These are phyloP conservation scores for Cheilosia vulpina DNA, from an alignment of 2,888 invertebrate genomes.

Conservation along the genomic window DNA sequence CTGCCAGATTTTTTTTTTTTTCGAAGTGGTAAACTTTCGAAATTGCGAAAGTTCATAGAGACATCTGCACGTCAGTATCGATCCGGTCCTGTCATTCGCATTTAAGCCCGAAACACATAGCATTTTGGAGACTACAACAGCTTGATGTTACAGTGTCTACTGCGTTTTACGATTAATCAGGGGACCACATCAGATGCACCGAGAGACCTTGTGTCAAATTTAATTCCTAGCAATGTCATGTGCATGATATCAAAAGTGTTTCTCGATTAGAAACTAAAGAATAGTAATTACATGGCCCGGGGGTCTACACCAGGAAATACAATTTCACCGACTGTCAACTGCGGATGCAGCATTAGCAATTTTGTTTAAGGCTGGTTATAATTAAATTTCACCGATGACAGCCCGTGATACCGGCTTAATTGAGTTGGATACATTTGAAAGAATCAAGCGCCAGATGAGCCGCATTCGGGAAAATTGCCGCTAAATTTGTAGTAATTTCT, in stretches of 20 bases:
- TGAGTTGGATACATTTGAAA: slow-evolving; percentile 50
- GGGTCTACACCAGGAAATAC: slow-evolving; percentile 50
- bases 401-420: slow-evolving; percentile 53
- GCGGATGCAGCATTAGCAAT: slow-evolving; percentile 25
- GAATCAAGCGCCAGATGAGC: background rate
- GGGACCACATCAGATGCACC: background rate
- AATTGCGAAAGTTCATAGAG: no score
- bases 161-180: slow-evolving; percentile 17
- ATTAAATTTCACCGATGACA: slow-evolving; percentile 68
- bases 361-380: slow-evolving; percentile 60
- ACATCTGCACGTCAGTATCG: no score
- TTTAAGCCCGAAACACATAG: no score
- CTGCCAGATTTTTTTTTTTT: no score
- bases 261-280: slow-evolving; percentile 69
- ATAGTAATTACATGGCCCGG: slow-evolving; percentile 64
- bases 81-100: no score
- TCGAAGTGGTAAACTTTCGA: no score
- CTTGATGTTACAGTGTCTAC: no score
- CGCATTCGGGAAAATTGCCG: slow-evolving; percentile 21
- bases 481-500: background rate
- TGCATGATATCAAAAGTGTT: slow-evolving; percentile 53
- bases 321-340: slow-evolving; percentile 8
- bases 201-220: slow-evolving; percentile 53
- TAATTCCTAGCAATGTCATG: slow-evolving; percentile 53
- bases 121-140: no score